Evolutionary conservation across 2,797 vertebrate genomes (phyloP).

Genomic region (Chloroceryle amazona): DNA sequence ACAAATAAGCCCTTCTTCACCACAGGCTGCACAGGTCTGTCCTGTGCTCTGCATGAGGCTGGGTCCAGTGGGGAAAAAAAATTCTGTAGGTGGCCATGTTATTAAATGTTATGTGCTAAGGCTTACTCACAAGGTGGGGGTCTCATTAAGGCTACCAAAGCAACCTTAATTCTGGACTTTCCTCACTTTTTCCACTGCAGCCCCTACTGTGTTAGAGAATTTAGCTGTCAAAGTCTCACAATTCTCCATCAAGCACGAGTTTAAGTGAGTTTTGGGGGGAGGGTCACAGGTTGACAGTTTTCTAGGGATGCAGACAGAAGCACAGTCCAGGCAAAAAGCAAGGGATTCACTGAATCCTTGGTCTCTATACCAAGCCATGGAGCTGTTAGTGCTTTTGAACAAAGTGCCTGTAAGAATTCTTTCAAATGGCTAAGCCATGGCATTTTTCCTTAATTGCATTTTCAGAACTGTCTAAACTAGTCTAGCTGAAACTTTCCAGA

Average conservation of each 20-base stretch:
- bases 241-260: neutral
- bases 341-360: neutral
- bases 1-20: neutral
- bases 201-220: neutral
- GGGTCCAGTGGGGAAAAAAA: neutral
- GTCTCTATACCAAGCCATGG: neutral
- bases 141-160: neutral
- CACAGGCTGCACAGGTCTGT: rapidly evolving
- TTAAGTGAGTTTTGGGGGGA: neutral
- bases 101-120: neutral
- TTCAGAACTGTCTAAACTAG: constrained; percentile 63
- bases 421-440: constrained; percentile 10
- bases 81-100: neutral
- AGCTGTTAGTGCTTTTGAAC: neutral
- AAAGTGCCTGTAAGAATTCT: neutral
- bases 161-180: neutral
- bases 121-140: neutral
- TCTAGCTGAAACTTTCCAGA: constrained; percentile 70
- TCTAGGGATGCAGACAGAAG: neutral
- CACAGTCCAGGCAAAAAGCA: neutral
- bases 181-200: constrained; percentile 5
- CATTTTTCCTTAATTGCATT: constrained; percentile 58
- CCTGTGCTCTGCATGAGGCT: neutral
- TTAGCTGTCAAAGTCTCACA: neutral
- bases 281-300: neutral